These are phyloP conservation scores for Lithosia quadra DNA, from an alignment of 2,888 invertebrate genomes.

Conservation along the genomic window DNA sequence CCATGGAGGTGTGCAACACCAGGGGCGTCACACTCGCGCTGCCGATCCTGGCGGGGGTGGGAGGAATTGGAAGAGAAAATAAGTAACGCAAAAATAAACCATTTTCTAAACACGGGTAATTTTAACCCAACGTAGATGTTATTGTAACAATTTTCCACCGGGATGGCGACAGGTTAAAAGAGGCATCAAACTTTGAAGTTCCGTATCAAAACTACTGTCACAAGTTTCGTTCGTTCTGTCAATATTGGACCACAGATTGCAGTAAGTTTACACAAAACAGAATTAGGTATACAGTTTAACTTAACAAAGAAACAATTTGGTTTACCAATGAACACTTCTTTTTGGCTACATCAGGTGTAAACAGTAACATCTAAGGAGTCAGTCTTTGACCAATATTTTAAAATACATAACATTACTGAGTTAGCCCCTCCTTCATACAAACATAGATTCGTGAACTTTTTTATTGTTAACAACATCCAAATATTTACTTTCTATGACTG, in stretches of 20 bases:
- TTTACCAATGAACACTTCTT: slow-evolving; percentile 67
- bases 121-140: too few species aligned
- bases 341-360: slow-evolving; percentile 59
- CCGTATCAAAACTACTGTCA: neutral
- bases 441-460: neutral
- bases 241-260: slow-evolving; percentile 21
- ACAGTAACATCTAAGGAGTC: slow-evolving; percentile 31
- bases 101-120: too few species aligned
- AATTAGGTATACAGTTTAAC: slow-evolving; percentile 38
- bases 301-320: slow-evolving; percentile 54
- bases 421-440: neutral
- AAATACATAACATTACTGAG: neutral
- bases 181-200: neutral
- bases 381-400: neutral
- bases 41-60: too few species aligned
- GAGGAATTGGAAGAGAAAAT: too few species aligned
- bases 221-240: neutral
- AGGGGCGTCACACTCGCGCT: too few species aligned
- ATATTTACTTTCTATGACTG: neutral
- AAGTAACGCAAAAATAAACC: too few species aligned
- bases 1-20: too few species aligned
- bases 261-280: slow-evolving; percentile 37
- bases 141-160: too few species aligned
- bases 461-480: neutral
- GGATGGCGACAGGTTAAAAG: too few species aligned